A percentile compares a stretch with the other conserved stretches of the same genome.
These are phyloP conservation scores for Paedocypris sp. DNA, from an alignment of 2,113 vertebrate species.

Conservation along the genomic window DNA sequence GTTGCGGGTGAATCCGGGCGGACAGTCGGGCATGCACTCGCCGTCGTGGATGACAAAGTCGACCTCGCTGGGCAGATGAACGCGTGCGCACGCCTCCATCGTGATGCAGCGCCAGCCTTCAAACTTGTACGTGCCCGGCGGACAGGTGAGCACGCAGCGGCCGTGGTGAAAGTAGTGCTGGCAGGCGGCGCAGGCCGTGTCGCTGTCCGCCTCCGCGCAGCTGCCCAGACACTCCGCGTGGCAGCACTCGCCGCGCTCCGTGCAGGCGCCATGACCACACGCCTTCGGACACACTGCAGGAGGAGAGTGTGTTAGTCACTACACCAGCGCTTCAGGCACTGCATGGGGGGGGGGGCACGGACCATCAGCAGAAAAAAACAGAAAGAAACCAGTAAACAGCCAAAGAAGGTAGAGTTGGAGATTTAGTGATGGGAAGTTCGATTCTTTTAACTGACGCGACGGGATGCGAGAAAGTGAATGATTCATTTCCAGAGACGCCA, in stretches of 20 bases:
- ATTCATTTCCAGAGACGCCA: too few relatives aligned
- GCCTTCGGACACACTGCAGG: constrained; percentile 73
- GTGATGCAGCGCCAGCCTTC: constrained; percentile 96
- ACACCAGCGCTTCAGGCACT: too few relatives aligned
- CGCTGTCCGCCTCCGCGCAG: constrained; percentile 72
- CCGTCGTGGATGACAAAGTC: constrained; percentile 89
- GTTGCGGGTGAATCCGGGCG: constrained; percentile 86
- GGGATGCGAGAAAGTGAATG: too few relatives aligned
- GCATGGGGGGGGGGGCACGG: too few relatives aligned
- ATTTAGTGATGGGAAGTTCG: too few relatives aligned
- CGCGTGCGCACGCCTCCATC: constrained; percentile 74
- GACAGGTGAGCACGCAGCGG: constrained; percentile 77
- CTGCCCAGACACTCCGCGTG: constrained; percentile 87
- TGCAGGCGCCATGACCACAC: constrained; percentile 79
- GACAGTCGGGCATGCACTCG: constrained; percentile 86
- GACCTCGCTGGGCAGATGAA: constrained; percentile 63
- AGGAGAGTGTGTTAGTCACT: neutral
- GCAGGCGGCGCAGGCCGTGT: constrained; percentile 79
- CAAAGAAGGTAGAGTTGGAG: too few relatives aligned
- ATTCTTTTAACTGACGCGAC: too few relatives aligned
- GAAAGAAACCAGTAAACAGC: too few relatives aligned
- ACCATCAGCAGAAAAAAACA: too few relatives aligned
- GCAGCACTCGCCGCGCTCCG: constrained; percentile 77
- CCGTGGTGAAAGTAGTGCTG: constrained; percentile 80
- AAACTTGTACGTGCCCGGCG: constrained; percentile 80